Evolutionary conservation across 1,140 invertebrate species (phyloP).

Genomic region (Calycopis cecrops): DNA sequence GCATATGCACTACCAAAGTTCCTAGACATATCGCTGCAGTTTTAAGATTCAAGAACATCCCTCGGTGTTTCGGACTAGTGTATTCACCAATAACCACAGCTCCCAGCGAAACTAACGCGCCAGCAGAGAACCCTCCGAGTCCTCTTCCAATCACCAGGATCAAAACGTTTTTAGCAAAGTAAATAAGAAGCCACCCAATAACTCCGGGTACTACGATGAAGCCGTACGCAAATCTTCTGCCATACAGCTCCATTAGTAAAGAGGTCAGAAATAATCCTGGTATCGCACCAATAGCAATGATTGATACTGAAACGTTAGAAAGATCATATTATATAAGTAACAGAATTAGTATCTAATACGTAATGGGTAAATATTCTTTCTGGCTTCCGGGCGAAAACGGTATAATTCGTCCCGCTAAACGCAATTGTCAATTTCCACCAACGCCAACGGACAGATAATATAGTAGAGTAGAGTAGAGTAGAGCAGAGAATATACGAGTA

Average conservation of each 20-base stretch:
- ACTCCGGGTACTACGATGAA: conserved; percentile 39
- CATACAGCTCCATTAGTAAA: conserved; percentile 43
- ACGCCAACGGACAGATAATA: no score
- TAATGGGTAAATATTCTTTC: no score
- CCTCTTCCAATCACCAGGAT: conserved; percentile 40
- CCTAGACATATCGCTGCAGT: conserved; percentile 48
- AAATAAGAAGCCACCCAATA: conserved; percentile 45
- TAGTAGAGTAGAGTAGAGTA: no score
- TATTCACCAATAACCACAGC: conserved; percentile 57
- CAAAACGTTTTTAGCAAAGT: conserved; percentile 34
- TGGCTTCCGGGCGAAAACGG: no score
- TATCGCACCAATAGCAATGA: conserved; percentile 36
- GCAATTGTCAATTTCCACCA: no score
- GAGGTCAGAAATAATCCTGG: conserved; percentile 45
- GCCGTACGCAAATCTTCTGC: conserved; percentile 34
- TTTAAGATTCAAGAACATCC: conserved; percentile 55
- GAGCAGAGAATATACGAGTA: no score
- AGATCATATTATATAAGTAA: no score
- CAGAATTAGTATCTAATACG: neutral
- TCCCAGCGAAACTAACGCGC: conserved; percentile 42
- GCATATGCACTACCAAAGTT: conserved; percentile 41
- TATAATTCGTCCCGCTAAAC: no score
- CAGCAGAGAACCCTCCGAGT: conserved; percentile 40
- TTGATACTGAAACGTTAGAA: conserved; percentile 52
- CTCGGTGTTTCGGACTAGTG: conserved; percentile 43